Evolutionary conservation across 2,113 vertebrate species (phyloP).

Genomic region (Nothoprocta perdicaria): DNA sequence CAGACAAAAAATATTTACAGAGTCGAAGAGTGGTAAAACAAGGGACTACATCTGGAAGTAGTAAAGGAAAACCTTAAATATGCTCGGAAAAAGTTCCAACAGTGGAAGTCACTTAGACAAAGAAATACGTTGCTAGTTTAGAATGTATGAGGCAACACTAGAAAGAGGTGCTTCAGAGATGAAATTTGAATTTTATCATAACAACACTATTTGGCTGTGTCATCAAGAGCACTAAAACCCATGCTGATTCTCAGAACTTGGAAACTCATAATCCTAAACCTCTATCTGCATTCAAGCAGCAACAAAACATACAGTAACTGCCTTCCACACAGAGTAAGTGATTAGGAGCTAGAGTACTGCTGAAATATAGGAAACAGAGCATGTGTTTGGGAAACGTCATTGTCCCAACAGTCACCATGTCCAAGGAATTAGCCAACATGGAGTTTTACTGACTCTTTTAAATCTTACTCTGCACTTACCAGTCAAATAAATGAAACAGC

Average conservation of each 20-base stretch:
- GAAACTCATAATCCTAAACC: slow-evolving; percentile 36
- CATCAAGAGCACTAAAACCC: slow-evolving; percentile 40
- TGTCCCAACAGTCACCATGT: background rate
- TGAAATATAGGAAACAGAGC: background rate
- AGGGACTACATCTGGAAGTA: slow-evolving; percentile 67
- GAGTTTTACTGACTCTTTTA: background rate
- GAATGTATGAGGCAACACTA: slow-evolving; percentile 68
- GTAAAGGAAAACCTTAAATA: slow-evolving; percentile 69
- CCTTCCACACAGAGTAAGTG: background rate
- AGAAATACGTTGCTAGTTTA: slow-evolving; percentile 66
- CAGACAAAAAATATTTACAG: slow-evolving; percentile 45
- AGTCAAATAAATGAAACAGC: background rate
- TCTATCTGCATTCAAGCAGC: slow-evolving; percentile 33
- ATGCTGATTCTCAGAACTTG: slow-evolving; percentile 6
- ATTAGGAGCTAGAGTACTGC: background rate
- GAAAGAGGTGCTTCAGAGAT: slow-evolving; percentile 66
- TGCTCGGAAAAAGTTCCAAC: slow-evolving; percentile 56
- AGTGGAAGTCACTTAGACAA: slow-evolving; percentile 70
- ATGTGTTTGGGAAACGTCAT: background rate
- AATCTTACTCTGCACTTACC: background rate
- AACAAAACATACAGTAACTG: background rate
- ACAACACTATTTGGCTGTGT: slow-evolving; percentile 60
- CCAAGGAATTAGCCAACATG: background rate
- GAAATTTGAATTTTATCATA: slow-evolving; percentile 63
- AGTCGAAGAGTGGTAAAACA: slow-evolving; percentile 47